These are phyloP conservation scores for Hirudinaria manillensis DNA, from an alignment of 2,888 invertebrate species.

Conservation along the genomic window DNA sequence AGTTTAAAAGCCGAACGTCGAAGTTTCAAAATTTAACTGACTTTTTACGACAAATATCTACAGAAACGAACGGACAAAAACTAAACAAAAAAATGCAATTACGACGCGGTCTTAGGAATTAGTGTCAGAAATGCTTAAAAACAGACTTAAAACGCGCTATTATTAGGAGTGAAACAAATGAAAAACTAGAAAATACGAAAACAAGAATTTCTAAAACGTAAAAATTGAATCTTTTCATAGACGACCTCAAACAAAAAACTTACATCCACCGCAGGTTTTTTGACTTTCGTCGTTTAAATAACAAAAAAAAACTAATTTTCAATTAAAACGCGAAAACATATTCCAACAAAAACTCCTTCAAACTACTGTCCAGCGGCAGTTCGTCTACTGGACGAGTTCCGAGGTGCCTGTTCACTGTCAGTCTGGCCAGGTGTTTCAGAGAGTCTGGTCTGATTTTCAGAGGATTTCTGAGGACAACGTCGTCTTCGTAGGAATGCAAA, in stretches of 20 bases:
- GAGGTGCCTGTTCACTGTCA: background rate
- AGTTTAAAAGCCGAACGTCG: too few species aligned
- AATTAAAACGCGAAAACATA: background rate
- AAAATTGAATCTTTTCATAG: background rate
- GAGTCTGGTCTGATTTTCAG: background rate
- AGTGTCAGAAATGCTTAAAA: too few species aligned
- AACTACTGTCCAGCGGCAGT: background rate
- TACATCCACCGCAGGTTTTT: too few species aligned
- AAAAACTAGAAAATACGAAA: background rate
- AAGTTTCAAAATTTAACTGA: too few species aligned
- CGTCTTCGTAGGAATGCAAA: background rate
- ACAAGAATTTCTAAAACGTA: background rate
- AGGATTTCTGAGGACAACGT: background rate
- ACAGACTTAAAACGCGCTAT: too few species aligned
- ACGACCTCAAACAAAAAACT: background rate
- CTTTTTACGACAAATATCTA: too few species aligned
- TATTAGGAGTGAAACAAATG: background rate
- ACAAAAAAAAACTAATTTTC: background rate
- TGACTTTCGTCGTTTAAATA: too few species aligned
- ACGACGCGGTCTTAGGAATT: too few species aligned
- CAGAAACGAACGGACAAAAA: too few species aligned
- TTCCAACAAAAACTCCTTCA: background rate
- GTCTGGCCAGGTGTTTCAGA: constrained; percentile 5
- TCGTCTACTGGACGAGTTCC: background rate
- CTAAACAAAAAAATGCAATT: too few species aligned